Conservation (phyloP, 2,797 vertebrate genomes). For the Eospalax fontanierii region DNA sequence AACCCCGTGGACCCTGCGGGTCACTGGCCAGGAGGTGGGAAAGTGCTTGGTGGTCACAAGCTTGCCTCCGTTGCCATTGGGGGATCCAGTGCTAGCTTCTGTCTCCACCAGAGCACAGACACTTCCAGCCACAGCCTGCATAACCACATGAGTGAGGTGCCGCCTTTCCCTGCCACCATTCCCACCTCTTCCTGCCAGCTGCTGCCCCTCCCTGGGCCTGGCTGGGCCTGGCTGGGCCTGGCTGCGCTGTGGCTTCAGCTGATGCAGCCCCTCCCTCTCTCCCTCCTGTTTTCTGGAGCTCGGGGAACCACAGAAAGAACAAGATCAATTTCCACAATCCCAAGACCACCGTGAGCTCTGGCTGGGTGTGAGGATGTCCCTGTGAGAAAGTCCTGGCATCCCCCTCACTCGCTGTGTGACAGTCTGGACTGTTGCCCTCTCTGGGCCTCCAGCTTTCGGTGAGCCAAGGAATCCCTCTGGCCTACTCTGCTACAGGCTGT, state of each 20-base stretch:
- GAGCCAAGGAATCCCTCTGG: background rate
- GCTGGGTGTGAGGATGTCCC: background rate
- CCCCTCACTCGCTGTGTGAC: background rate
- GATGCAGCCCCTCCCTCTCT: background rate
- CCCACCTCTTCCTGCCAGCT: background rate
- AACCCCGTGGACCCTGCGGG: background rate
- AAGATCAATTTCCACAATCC: background rate
- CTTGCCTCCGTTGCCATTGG: background rate
- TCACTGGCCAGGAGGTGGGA: background rate
- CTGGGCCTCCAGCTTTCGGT: background rate
- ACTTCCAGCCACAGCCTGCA: background rate
- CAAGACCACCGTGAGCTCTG: background rate
- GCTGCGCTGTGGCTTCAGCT: background rate
- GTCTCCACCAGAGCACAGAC: background rate
- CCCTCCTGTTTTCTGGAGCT: background rate
- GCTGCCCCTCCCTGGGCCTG: background rate
- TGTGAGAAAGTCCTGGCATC: background rate
- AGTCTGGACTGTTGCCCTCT: background rate
- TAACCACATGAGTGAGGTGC: background rate
- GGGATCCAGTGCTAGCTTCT: background rate
- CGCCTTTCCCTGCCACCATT: background rate
- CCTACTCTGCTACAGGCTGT: background rate
- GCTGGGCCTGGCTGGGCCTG: background rate
- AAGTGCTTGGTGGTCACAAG: background rate
- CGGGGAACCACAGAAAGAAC: background rate